Base-by-base conservation (phyloP, 64 coral and sea anemone species). In the Orbicella faveolata region DNA sequence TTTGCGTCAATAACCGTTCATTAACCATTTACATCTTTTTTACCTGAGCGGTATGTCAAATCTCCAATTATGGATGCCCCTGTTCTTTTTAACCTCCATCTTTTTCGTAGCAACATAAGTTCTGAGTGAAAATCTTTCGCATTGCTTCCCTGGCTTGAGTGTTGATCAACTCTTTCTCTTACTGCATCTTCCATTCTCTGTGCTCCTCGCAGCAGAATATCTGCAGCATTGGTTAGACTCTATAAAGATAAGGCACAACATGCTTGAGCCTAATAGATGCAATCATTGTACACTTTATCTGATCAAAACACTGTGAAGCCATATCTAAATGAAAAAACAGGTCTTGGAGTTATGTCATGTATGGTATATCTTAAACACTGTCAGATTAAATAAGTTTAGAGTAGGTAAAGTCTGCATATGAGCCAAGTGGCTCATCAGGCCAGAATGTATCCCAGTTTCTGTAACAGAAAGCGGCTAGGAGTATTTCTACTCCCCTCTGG, bases 101-200 rank as follows among this genome's bases (percentile, higher is more conserved):
- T 93, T 75, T 96, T 94, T 37, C 94, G 82, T 41, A 99, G 36
- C 51, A 89, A 88, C 90, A 95, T 96, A 63, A 99, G 91, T n/a
- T 99, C 97, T 9, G 94, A 93, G 44, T 99, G 97, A 64, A 95
- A 99, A 85, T 99, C 97, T 36, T 77, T 92, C 23, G 61, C 87
- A 67, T 74, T 39, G 13, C 64, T 13, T 12, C 84, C 88, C 33
- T 95, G 91, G 17, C 64, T 88, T 6, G 62, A 23, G 74, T 88
- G 57, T 12, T 76, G 89, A 73, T 89, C 65, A 59, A 72, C 63
- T 79, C 92, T 89, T 88, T 98, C 96, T 74, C 94, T 89, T 2
- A 98, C 89, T 15, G 89, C 96, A 76, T 83, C 89, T 15, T 91
- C 89, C 96, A 98, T 84, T 11, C 92, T 86, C 36, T 85, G 90